A percentile compares a stretch with the other conserved stretches of the same genome.
phyloP scores from a whole-genome alignment of 2,888 invertebrate species.

The Brachypalpus laphriformis region DNA sequence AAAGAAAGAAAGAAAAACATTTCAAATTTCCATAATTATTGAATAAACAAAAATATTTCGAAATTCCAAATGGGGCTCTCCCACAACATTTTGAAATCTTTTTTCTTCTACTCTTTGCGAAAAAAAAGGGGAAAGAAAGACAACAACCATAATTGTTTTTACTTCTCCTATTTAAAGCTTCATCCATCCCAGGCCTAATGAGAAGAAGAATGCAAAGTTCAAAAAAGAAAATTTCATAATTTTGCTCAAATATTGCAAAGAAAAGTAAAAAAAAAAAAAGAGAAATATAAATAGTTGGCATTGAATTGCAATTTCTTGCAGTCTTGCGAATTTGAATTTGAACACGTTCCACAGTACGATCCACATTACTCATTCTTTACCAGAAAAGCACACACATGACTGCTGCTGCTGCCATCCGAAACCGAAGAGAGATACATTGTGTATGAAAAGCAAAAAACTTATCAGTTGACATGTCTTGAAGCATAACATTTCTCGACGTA shows the following conservation, averaged over 20 bases:
- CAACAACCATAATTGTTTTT: background rate
- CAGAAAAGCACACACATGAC: background rate
- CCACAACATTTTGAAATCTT: constrained; percentile 22
- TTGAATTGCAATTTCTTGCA: constrained; percentile 53
- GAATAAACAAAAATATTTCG: constrained; percentile 55
- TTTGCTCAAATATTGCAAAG: constrained; percentile 48
- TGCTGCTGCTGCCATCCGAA: background rate
- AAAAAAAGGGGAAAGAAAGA: constrained; percentile 7
- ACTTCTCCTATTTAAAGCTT: constrained; percentile 2
- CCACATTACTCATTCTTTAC: constrained; percentile 51
- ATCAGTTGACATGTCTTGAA: constrained; percentile 67
- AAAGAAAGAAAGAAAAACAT: constrained; percentile 11
- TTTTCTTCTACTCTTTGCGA: constrained; percentile 6
- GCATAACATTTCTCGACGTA: constrained; percentile 66
- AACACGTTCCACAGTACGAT: constrained; percentile 51
- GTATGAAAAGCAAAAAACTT: constrained; percentile 22
- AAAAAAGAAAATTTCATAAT: constrained; percentile 52
- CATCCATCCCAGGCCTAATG: background rate
- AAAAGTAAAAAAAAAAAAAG: constrained; percentile 1
- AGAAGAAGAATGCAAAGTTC: background rate
- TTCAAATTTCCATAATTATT: constrained; percentile 37
- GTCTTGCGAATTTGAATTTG: constrained; percentile 52
- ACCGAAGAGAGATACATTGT: background rate
- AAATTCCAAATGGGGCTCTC: constrained; percentile 35
- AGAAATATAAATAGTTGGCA: constrained; percentile 42